A percentile compares a stretch with the other conserved stretches of the same genome.
Evolutionary conservation across 2,113 vertebrate genomes (phyloP).

Genomic region (Onychostruthus taczanowskii): DNA sequence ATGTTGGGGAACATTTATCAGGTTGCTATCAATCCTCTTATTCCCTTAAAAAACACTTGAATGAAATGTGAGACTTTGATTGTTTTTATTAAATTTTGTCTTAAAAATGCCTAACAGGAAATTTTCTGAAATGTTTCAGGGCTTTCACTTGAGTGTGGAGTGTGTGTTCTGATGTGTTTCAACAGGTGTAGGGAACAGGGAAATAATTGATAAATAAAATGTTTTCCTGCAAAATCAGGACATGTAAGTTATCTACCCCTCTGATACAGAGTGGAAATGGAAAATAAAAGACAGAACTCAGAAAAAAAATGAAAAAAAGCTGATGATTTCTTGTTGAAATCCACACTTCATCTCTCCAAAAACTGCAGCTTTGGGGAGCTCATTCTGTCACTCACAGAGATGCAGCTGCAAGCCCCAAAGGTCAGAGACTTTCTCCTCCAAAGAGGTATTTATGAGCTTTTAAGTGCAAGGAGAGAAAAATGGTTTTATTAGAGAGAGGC

Average conservation of each 20-base stretch:
- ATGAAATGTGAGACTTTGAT: background rate
- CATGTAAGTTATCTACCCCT: background rate
- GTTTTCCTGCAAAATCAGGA: background rate
- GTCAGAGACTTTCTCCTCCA: slow-evolving; percentile 19
- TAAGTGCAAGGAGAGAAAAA: slow-evolving; percentile 49
- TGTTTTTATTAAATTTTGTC: background rate
- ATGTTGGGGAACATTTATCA: background rate
- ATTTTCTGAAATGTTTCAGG: slow-evolving; percentile 36
- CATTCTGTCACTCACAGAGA: background rate
- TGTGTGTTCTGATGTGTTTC: background rate
- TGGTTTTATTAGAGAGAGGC: slow-evolving; percentile 39
- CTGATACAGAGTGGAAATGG: background rate
- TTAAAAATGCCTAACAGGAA: background rate
- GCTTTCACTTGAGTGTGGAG: background rate
- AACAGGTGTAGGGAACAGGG: background rate
- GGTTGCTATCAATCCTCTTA: background rate
- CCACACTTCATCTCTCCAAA: background rate
- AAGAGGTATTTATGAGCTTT: slow-evolving; percentile 57
- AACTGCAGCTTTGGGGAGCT: background rate
- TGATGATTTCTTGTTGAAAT: background rate
- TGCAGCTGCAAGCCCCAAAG: background rate
- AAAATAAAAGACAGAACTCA: background rate
- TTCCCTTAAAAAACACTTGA: background rate
- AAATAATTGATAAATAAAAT: background rate
- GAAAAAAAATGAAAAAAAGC: background rate